Evolutionary conservation across 2,113 vertebrate species (phyloP).

Genomic region (Xenopus borealis): DNA sequence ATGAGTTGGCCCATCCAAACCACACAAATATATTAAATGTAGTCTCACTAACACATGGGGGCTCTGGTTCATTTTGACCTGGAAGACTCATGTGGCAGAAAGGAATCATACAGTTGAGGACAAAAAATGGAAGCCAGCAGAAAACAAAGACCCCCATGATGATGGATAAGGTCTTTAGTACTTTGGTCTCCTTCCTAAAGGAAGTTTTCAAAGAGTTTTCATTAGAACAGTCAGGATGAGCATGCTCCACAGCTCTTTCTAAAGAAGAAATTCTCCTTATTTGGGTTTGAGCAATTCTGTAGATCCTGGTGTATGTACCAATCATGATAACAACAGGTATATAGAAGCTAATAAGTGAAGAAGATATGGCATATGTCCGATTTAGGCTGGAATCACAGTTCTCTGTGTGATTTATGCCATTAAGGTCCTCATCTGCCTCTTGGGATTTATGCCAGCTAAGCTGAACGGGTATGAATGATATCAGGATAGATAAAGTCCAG

Average conservation of each 20-base stretch:
- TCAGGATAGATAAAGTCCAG: conserved; percentile 73
- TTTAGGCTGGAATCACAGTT: conserved; percentile 73
- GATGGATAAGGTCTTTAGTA: conserved; percentile 75
- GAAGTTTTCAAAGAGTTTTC: conserved; percentile 67
- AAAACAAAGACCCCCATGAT: conserved; percentile 81
- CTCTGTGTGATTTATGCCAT: conserved; percentile 30
- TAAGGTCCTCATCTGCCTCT: conserved; percentile 26
- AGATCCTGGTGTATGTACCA: conserved; percentile 75
- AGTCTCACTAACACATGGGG: conserved; percentile 66
- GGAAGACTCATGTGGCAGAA: conserved; percentile 61
- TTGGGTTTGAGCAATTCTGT: conserved; percentile 76
- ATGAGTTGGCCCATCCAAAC: conserved; percentile 81
- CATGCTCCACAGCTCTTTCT: conserved; percentile 67
- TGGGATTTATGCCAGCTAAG: conserved; percentile 72
- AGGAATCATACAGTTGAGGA: conserved; percentile 76
- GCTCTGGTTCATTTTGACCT: conserved; percentile 10
- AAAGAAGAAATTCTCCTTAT: conserved; percentile 73
- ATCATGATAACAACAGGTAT: conserved; percentile 79
- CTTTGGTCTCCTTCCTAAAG: conserved; percentile 78
- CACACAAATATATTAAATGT: conserved; percentile 78
- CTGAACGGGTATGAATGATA: conserved; percentile 75
- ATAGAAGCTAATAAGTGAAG: conserved; percentile 64
- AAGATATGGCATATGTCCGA: conserved; percentile 70
- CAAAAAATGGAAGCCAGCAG: conserved; percentile 81
- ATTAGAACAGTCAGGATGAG: conserved; percentile 54